These are phyloP conservation scores for Steinernema scapterisci DNA, from an alignment of 2,888 invertebrate species.

Conservation along the genomic window DNA sequence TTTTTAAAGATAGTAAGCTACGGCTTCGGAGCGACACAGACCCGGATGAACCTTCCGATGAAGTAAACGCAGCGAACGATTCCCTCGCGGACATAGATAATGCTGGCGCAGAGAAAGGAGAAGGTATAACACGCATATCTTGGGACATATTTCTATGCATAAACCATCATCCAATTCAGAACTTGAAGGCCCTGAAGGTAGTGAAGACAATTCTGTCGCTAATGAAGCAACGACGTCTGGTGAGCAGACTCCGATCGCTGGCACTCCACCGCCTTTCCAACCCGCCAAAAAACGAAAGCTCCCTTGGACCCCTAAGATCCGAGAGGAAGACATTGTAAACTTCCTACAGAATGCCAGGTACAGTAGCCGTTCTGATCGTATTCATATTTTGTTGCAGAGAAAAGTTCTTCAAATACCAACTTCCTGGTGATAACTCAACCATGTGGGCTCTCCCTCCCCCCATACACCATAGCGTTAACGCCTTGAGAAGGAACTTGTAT, in stretches of 20 bases:
- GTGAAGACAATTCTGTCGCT: not conserved
- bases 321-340: conserved; percentile 54
- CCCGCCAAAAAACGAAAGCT: conserved; percentile 37
- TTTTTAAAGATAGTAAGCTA: conserved; percentile 15
- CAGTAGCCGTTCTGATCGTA: not conserved
- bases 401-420: conserved; percentile 93
- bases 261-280: conserved; percentile 46
- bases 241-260: conserved; percentile 54
- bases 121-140: no score
- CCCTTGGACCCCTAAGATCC: conserved; percentile 58
- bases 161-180: conserved; percentile 13
- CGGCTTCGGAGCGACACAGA: not conserved
- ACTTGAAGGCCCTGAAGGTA: conserved; percentile 29
- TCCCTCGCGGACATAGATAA: no score
- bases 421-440: conserved; percentile 81
- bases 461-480: conserved; percentile 86
- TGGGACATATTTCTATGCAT: no score
- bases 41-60: no score
- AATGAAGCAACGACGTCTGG: conserved; percentile 39
- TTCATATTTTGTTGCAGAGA: conserved; percentile 41
- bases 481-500: conserved; percentile 70
- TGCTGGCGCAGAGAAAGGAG: no score
- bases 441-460: conserved; percentile 93
- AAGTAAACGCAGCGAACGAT: no score
- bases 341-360: conserved; percentile 51